A percentile compares a stretch with the other conserved stretches of the same genome.
Evolutionary conservation across 2,113 vertebrate species (phyloP).

Genomic region (Dascyllus trimaculatus): DNA sequence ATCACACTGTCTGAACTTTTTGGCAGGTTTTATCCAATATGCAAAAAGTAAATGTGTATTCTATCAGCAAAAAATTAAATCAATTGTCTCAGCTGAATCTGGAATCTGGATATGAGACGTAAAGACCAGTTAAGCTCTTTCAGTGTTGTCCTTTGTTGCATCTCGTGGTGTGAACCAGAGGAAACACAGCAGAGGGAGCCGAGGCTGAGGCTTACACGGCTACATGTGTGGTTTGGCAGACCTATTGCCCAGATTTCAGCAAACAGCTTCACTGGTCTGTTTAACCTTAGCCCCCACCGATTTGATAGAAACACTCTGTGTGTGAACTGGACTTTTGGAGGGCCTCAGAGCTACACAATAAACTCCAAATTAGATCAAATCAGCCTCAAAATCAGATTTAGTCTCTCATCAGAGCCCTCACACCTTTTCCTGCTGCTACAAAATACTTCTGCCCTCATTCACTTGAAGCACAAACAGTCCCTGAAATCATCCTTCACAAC

Average conservation of each 20-base stretch:
- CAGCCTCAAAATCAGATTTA: conserved; percentile 5
- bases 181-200: conserved; percentile 18
- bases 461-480: background rate
- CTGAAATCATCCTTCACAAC: background rate
- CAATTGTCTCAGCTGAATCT: conserved; percentile 16
- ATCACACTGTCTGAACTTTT: background rate
- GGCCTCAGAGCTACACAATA: conserved; percentile 20
- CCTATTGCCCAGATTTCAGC: conserved; percentile 29
- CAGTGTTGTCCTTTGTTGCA: conserved; percentile 18
- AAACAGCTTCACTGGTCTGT: conserved; percentile 23
- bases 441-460: background rate
- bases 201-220: background rate
- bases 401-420: background rate
- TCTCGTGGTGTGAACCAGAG: conserved; percentile 6
- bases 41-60: no score
- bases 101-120: conserved; percentile 2
- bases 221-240: conserved; percentile 50
- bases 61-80: no score
- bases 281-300: conserved; percentile 25
- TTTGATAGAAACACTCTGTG: background rate
- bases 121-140: background rate
- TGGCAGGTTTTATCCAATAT: background rate
- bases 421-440: background rate
- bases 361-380: conserved; percentile 37
- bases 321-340: conserved; percentile 30